Base-by-base conservation (phyloP, 1,140 invertebrate genomes). In the Schlechtendalia chinensis region DNA sequence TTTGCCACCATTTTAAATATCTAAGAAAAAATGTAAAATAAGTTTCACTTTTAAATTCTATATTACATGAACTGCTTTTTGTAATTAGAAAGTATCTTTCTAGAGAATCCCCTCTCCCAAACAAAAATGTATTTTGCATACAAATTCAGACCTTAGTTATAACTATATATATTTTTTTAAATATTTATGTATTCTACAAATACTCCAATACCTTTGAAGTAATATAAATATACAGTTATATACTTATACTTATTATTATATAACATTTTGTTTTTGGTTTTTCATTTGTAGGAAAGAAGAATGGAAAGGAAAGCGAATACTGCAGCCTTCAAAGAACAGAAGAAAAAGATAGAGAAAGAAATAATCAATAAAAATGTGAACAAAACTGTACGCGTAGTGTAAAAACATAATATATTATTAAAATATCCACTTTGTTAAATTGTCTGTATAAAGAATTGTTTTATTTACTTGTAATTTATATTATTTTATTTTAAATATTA, bases 281-380 rank as follows among this genome's bases (percentile, higher is more conserved):
- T 29, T 82, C 77, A 32, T 82, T 87, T 87, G 81, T 82, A 91
- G 88, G 93, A 95, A 84, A 90, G 96, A 83, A 89, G 95, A 85
- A 84, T 91, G 81, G 96, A 98, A 85, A 93, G 93, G 86, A 98
- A 98, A 85, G 88, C 91, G 0, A 97, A 96, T 84, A 90, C 89
- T 29, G 85, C 90, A 81, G 94, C 94, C 0, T 98, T 98, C 85
- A 96, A 94, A 85, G 91, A 94, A 83, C 94, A 97, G 85, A 92
- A 93, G 86, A 94, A 93, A 84, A 86, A 89, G 50, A 92, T 94
- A 85, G 91, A 92, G 84, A 93, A 93, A 84, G 91, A 93, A 77
- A 86, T 90, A 82, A 86, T 93, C 80, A 94, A 94, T 47, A 83
- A 82, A 53, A 84, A 83, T 81, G 58, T 71, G 45, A 71, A 56